Conservation (phyloP, 2,888 invertebrate genomes). For the Lithophane leautieri region DNA sequence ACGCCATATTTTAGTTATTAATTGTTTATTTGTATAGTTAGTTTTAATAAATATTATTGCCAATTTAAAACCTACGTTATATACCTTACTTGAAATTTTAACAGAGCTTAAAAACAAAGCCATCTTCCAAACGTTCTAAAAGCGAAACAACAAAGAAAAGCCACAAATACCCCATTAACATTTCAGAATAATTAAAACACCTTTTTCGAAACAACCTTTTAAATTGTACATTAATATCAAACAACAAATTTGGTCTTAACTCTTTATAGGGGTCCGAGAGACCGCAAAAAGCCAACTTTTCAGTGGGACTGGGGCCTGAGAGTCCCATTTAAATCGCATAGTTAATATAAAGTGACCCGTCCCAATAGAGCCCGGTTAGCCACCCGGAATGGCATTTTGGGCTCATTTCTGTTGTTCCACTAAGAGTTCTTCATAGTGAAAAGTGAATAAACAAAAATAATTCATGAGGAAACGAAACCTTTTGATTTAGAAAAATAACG, state of each 20-base stretch:
- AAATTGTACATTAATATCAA: slow-evolving; percentile 57
- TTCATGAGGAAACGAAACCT: slow-evolving; percentile 2
- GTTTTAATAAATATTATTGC: too few relatives aligned
- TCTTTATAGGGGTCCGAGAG: slow-evolving; percentile 55
- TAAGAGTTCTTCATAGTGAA: slow-evolving; percentile 61
- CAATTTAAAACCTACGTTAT: neutral
- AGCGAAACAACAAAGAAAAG: slow-evolving; percentile 21
- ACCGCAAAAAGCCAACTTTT: slow-evolving; percentile 75
- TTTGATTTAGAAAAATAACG: slow-evolving; percentile 4
- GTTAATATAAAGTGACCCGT: slow-evolving; percentile 74
- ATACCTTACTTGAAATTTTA: neutral
- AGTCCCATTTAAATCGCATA: slow-evolving; percentile 74
- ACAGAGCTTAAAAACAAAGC: neutral
- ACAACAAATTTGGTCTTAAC: slow-evolving; percentile 59
- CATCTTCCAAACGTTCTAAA: neutral
- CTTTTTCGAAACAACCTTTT: slow-evolving; percentile 48
- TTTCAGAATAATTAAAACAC: slow-evolving; percentile 60
- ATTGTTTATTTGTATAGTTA: too few relatives aligned
- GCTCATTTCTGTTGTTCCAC: slow-evolving; percentile 72
- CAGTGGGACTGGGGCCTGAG: slow-evolving; percentile 54
- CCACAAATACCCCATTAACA: slow-evolving; percentile 47
- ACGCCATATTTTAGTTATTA: too few relatives aligned
- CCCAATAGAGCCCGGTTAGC: slow-evolving; percentile 67
- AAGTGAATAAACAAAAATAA: slow-evolving; percentile 13
- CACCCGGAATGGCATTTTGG: slow-evolving; percentile 75